Evolutionary conservation across 2,888 invertebrate genomes (phyloP).

Genomic region (Eudasyphora cyanicolor): DNA sequence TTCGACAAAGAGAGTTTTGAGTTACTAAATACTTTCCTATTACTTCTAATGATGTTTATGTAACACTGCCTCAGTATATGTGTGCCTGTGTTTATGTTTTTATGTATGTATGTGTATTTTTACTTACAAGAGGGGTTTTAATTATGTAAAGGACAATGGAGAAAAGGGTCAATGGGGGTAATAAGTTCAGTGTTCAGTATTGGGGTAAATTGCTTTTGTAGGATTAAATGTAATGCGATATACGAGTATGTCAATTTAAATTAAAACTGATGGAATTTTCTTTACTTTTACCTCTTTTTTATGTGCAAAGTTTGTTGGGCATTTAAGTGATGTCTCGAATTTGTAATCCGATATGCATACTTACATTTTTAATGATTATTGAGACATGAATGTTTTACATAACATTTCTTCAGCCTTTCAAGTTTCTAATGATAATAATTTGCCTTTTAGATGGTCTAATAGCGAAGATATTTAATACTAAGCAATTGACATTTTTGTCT

Average conservation of each 20-base stretch:
- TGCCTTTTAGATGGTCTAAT: too few species aligned
- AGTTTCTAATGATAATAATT: background rate
- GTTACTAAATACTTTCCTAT: conserved; percentile 43
- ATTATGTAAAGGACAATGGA: conserved; percentile 7
- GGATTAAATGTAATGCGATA: conserved; percentile 12
- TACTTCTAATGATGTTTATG: conserved; percentile 39
- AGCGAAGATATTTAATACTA: background rate
- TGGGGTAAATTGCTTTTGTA: background rate
- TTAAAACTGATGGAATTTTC: conserved; percentile 11
- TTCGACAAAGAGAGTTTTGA: conserved; percentile 28
- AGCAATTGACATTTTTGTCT: background rate
- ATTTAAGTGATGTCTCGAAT: background rate
- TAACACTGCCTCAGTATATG: background rate
- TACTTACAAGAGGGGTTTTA: background rate
- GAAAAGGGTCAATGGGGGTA: conserved; percentile 3
- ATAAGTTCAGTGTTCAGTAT: background rate
- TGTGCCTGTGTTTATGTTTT: too few species aligned
- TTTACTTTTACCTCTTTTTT: background rate
- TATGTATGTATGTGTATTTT: background rate
- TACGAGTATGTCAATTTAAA: conserved; percentile 13
- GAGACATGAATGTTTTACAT: background rate
- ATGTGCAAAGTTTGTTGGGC: background rate
- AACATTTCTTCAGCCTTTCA: too few species aligned
- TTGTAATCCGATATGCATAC: background rate
- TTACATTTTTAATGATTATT: background rate